Base-by-base conservation (phyloP, 2,888 invertebrate species). In the Ornithoptera priamus region DNA sequence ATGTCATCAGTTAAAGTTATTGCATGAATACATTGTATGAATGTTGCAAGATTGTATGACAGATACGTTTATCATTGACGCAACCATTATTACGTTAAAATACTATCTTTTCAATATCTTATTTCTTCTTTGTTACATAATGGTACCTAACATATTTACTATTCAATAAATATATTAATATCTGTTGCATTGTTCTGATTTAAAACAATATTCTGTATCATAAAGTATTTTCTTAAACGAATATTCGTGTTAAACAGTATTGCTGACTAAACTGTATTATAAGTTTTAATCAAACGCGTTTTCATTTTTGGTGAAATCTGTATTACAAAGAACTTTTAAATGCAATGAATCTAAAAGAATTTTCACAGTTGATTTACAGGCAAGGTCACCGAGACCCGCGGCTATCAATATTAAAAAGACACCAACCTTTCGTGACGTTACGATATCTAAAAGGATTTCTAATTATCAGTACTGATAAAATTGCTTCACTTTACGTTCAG, bases 321-420 rank as follows among this genome's bases (percentile, higher is more conserved):
- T 59, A 60, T 60, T 60, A 66, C 61, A 68, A 68, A 60, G 50
- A 60, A 53, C 53, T 39, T 22, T 61, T 56, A 69, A 69, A 75
- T 69, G 62, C 63, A 69, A 68, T 59, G 64, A 67, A 65, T 73
- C 73, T 75, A 67, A 72, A 78, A 72, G 76, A 78, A 74, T 76
- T 73, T 78, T 79, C 78, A 69, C 69, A 65, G 62, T 42, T 77
- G 72, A 78, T 70, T 53, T 63, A 69, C 68, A 70, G 65, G 68
- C 85, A 86, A 88, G 86, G 85, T 78, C 83, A 75, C 66, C 73
- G 76, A 77, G 79, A 77, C 80, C 83, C 82, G 83, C 82, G 81
- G 84, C 83, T 76, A 75, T 64, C 68, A 65, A 77, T 74, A 77
- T 80, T 84, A 80, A 83, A 85, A 86, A 86, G 79, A 77, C 77